Conservation (phyloP, 2,888 invertebrate species). For the Cheilosia vulpina region DNA sequence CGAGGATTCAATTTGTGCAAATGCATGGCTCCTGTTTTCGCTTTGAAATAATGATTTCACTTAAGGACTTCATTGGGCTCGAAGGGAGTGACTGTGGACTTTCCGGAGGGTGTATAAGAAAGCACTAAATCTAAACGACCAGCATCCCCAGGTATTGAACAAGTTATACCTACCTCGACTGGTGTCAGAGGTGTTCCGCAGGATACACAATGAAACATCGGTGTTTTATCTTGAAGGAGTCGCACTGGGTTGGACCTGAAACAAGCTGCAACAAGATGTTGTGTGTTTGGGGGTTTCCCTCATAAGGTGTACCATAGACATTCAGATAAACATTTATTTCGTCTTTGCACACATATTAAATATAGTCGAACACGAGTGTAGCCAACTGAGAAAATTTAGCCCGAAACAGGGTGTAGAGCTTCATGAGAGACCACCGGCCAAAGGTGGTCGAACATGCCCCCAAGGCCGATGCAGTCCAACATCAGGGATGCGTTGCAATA, state of each 20-base stretch:
- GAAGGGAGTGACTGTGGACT: slow-evolving; percentile 51
- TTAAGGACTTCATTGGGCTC: slow-evolving; percentile 60
- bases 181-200: slow-evolving; percentile 72
- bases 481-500: slow-evolving; percentile 64
- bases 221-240: slow-evolving; percentile 64
- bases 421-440: slow-evolving; percentile 64
- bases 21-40: slow-evolving; percentile 48
- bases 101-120: slow-evolving; percentile 64
- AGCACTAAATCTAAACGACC: slow-evolving; percentile 71
- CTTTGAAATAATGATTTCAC: slow-evolving; percentile 72
- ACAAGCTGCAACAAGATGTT: slow-evolving; percentile 72
- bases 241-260: slow-evolving; percentile 13
- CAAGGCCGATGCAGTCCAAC: slow-evolving; percentile 42
- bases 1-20: slow-evolving; percentile 65
- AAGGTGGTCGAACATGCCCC: slow-evolving; percentile 73
- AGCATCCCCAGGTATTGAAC: slow-evolving; percentile 16
- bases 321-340: slow-evolving; percentile 62
- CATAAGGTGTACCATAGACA: slow-evolving; percentile 59
- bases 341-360: slow-evolving; percentile 67
- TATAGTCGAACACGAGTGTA: slow-evolving; percentile 60
- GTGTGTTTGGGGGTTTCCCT: slow-evolving; percentile 62
- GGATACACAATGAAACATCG: slow-evolving; percentile 70
- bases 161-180: slow-evolving; percentile 31
- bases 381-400: slow-evolving; percentile 61
- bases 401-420: slow-evolving; percentile 17